Evolutionary conservation across 2,797 vertebrate genomes (phyloP), one percentile per base, ranked within the genome.

Genomic region (Sebastes diaconus): DNA sequence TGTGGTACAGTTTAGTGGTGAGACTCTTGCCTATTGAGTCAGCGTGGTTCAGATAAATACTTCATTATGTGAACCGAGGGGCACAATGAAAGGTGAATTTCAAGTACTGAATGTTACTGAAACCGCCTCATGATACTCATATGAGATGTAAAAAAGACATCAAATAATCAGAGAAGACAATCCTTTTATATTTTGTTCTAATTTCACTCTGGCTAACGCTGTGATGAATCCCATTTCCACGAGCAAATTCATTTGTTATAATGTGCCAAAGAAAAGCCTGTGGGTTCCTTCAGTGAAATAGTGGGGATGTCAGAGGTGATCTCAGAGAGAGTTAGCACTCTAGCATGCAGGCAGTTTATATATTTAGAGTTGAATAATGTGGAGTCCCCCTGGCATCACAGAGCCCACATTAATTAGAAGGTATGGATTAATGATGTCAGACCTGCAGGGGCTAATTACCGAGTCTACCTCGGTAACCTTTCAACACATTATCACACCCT

Each of bases 361-460:
- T 93, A 90, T 92, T 93, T 89, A 90, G 86, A 84, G 90, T 85
- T 94, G 90, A 94, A 94, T 94, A 94, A 95, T 92, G 91, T 89
- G 90, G 94, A 88, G 90, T 92, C 90, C 93, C 92, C 82, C 82
- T 90, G 91, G 91, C 91, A 90, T 91, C 86, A 66, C 86, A 81
- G 76, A 90, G 90, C 80, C 89, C 87, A 91, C 88, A 93, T 94
- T 95, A 93, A 96, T 95, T 95, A 95, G 91, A 90, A 93, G 87
- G 88, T 93, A 93, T 94, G 93, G 94, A 96, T 96, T 96, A 95
- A 96, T 94, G 95, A 95, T 94, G 92, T 91, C 90, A 92, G 92
- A 95, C 93, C 94, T 92, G 91, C 84, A 81, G 92, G 94, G 94
- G 92, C 91, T 95, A 96, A 96, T 96, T 96, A 96, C 93, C 85